Evolutionary conservation across 2,113 vertebrate species (phyloP).

Genomic region (Aphelocoma coerulescens): DNA sequence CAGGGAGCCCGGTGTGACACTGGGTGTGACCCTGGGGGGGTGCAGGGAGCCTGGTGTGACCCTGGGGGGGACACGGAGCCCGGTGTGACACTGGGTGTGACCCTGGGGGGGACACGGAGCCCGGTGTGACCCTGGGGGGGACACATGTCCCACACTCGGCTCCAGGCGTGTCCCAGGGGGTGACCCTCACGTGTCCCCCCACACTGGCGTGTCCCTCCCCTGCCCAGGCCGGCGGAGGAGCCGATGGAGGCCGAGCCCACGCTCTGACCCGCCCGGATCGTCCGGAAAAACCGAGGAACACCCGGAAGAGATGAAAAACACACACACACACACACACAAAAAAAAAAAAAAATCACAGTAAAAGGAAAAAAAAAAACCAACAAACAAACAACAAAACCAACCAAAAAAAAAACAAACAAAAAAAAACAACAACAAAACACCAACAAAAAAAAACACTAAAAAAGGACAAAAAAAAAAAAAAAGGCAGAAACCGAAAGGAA

Average conservation of each 20-base stretch:
- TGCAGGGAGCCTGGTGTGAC: too few species aligned
- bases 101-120: too few species aligned
- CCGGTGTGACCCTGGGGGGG: too few species aligned
- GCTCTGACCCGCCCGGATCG: constrained; percentile 70
- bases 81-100: background rate
- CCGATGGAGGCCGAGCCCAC: constrained; percentile 91
- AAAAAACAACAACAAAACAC: too few species aligned
- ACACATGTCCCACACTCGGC: too few species aligned
- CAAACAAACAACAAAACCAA: background rate
- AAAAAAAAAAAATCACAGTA: background rate
- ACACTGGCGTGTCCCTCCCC: background rate
- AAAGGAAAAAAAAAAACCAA: background rate
- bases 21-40: too few species aligned
- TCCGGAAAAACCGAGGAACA: too few species aligned
- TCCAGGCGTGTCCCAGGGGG: too few species aligned
- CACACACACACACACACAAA: background rate
- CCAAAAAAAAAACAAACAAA: background rate
- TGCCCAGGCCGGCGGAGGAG: constrained; percentile 80
- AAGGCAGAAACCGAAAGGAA: background rate
- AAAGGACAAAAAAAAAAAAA: background rate
- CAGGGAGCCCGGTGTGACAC: too few species aligned
- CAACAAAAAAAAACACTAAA: background rate
- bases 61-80: too few species aligned
- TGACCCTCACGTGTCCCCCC: background rate
- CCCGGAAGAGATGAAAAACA: background rate